phyloP scores from a whole-genome alignment of 2,113 vertebrate genomes.

The Numida meleagris region DNA sequence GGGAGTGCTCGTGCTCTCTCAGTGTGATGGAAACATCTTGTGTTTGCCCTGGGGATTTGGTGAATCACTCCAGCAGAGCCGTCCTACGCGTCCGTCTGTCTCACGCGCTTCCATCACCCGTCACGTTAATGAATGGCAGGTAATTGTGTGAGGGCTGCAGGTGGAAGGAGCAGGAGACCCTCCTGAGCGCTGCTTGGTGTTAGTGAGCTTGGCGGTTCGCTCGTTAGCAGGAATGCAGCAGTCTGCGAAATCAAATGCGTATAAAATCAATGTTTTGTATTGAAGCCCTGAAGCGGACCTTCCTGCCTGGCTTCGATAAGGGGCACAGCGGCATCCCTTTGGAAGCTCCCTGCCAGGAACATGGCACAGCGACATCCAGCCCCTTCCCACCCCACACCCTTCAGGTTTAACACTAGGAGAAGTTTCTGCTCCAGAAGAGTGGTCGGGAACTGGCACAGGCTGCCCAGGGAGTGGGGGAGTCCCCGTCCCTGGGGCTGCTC shows the following conservation, averaged over 20 bases:
- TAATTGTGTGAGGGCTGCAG: conserved; percentile 19
- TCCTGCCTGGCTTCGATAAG: background rate
- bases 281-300: background rate
- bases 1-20: background rate
- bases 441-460: too few species aligned
- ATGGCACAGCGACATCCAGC: background rate
- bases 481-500: too few species aligned
- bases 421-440: too few species aligned
- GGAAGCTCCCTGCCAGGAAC: background rate
- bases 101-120: background rate
- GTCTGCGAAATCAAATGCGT: background rate
- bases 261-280: background rate
- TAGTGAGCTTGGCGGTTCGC: background rate
- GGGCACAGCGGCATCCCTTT: background rate
- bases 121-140: conserved; percentile 2
- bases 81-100: background rate
- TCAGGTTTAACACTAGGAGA: too few species aligned
- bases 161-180: background rate
- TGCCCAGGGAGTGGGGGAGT: too few species aligned
- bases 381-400: background rate
- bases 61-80: background rate
- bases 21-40: background rate
- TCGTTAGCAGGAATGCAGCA: conserved; percentile 14
- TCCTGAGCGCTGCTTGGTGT: background rate
- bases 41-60: conserved; percentile 38